Evolutionary conservation across 2,797 vertebrate species (phyloP).

Genomic region (Channallabes apus): DNA sequence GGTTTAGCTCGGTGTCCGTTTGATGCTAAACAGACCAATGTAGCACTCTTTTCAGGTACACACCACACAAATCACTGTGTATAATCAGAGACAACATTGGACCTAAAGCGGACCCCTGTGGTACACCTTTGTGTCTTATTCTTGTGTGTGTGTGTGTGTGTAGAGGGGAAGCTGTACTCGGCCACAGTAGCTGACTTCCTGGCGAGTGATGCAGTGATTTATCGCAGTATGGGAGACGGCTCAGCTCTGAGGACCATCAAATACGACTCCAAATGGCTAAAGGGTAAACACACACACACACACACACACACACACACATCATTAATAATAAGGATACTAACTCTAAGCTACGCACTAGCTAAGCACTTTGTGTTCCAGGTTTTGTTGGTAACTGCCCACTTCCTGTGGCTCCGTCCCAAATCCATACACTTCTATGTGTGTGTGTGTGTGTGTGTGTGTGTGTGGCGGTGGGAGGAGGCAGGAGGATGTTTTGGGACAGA

Average conservation of each 20-base stretch:
- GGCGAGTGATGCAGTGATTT: slow-evolving; percentile 97
- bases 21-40: slow-evolving; percentile 99
- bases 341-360: not conserved
- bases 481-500: too few relatives aligned
- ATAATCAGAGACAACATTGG: not conserved
- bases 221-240: slow-evolving; percentile 97
- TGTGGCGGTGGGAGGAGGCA: too few relatives aligned
- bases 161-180: slow-evolving; percentile 96
- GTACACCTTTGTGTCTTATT: not conserved
- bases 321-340: not conserved
- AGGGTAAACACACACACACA: slow-evolving; percentile 79
- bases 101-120: not conserved
- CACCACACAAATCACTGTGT: slow-evolving; percentile 30
- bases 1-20: slow-evolving; percentile 98
- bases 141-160: slow-evolving; percentile 28
- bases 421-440: not conserved
- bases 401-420: slow-evolving; percentile 2
- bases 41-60: slow-evolving; percentile 97
- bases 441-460: too few relatives aligned
- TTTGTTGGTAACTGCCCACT: not conserved
- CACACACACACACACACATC: not conserved
- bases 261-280: slow-evolving; percentile 99
- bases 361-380: not conserved
- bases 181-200: slow-evolving; percentile 98
- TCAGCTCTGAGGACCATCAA: slow-evolving; percentile 97